These are phyloP conservation scores for Procambarus virginalis DNA, from an alignment of 1,140 invertebrate species.

Conservation along the genomic window DNA sequence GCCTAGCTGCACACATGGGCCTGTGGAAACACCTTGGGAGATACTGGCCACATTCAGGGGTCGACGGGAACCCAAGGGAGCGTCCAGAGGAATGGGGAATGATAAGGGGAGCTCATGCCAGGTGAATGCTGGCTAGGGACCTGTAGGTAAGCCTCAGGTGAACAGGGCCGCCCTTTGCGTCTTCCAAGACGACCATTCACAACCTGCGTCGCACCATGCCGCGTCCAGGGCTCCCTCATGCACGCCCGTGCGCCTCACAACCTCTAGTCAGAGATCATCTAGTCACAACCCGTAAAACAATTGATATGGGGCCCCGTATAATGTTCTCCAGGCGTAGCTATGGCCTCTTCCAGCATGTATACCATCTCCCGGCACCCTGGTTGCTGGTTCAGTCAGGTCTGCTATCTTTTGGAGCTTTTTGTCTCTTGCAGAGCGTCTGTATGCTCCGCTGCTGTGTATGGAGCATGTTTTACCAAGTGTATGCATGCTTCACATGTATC, in stretches of 20 bases:
- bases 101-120: not conserved
- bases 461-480: too few relatives aligned
- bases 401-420: too few relatives aligned
- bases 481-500: too few relatives aligned
- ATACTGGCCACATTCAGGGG: not conserved
- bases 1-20: not conserved
- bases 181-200: slow-evolving; percentile 15
- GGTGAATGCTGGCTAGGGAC: not conserved
- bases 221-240: slow-evolving; percentile 3
- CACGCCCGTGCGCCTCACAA: not conserved
- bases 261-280: not conserved
- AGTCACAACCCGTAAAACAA: not conserved
- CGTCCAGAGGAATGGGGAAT: not conserved
- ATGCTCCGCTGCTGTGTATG: too few relatives aligned
- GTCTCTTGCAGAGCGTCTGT: too few relatives aligned
- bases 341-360: too few relatives aligned
- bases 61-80: not conserved
- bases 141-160: slow-evolving; percentile 12
- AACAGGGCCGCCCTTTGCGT: not conserved
- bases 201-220: not conserved
- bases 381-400: not conserved
- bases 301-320: not conserved
- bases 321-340: not conserved
- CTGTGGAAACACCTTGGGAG: not conserved
- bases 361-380: not conserved